Conservation (phyloP, 2,888 invertebrate genomes). For the Cancer borealis region DNA sequence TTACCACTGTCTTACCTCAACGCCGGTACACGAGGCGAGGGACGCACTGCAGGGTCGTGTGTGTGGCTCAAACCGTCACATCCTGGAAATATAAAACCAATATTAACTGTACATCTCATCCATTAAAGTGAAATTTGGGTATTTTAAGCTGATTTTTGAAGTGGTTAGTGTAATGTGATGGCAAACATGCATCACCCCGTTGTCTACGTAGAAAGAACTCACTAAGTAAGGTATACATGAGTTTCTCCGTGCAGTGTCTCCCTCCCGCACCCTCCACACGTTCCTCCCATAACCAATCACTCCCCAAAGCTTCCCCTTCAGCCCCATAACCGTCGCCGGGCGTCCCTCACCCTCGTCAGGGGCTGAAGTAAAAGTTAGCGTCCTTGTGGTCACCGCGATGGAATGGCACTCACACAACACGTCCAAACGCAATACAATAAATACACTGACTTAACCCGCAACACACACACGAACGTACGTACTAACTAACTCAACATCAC, state of each 20-base stretch:
- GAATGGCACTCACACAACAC: neutral
- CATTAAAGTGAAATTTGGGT: neutral
- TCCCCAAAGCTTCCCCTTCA: neutral
- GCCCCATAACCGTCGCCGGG: neutral
- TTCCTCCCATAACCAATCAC: neutral
- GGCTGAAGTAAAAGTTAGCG: neutral
- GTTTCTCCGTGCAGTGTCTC: neutral
- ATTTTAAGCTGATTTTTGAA: neutral
- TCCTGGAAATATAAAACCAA: neutral
- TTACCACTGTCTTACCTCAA: neutral
- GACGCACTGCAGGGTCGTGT: neutral
- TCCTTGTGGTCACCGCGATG: neutral
- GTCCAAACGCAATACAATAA: neutral
- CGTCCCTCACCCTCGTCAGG: neutral
- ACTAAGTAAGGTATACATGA: neutral
- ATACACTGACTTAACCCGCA: neutral
- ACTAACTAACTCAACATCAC: too few species aligned
- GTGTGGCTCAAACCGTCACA: neutral
- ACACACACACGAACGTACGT: neutral
- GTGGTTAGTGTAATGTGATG: neutral
- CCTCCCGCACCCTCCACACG: neutral
- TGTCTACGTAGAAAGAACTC: neutral
- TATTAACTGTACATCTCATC: neutral
- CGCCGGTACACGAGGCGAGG: neutral
- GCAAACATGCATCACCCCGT: neutral